phyloP scores from a whole-genome alignment of 2,113 vertebrate species.

The Trematomus loennbergii region DNA sequence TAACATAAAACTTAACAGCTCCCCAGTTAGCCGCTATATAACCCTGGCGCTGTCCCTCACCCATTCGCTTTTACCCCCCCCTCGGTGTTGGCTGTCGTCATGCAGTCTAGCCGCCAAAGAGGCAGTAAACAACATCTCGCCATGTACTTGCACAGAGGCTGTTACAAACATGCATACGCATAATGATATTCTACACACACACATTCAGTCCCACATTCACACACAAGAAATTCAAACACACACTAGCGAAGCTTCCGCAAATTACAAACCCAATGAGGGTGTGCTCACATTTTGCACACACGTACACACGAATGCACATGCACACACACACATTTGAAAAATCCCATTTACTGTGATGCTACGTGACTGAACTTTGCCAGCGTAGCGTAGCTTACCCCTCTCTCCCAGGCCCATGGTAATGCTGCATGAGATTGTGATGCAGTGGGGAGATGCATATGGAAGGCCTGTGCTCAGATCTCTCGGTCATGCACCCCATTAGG shows the following conservation, averaged over 20 bases:
- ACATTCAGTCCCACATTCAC: constrained; percentile 31
- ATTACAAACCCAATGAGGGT: constrained; percentile 72
- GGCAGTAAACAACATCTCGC: constrained; percentile 77
- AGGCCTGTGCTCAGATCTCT: constrained; percentile 76
- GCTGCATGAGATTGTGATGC: constrained; percentile 81
- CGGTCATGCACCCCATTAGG: constrained; percentile 82
- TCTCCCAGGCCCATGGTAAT: constrained; percentile 77
- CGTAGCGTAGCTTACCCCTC: constrained; percentile 72
- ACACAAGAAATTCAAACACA: constrained; percentile 63
- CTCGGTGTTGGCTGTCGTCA: constrained; percentile 57
- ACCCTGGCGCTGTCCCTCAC: constrained; percentile 65
- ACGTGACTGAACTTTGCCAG: constrained; percentile 82
- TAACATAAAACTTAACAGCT: constrained; percentile 87
- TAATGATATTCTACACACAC: constrained; percentile 69
- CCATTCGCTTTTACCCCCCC: constrained; percentile 50
- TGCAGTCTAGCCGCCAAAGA: constrained; percentile 70
- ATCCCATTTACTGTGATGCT: constrained; percentile 81
- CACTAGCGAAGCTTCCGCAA: constrained; percentile 62
- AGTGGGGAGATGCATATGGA: constrained; percentile 80
- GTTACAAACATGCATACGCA: constrained; percentile 71
- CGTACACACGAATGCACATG: constrained; percentile 30
- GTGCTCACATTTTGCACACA: constrained; percentile 45
- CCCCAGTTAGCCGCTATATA: constrained; percentile 76
- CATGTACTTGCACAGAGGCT: constrained; percentile 69
- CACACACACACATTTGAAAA: constrained; percentile 73